Evolutionary conservation across 2,797 vertebrate species (phyloP), one percentile per base, ranked within the genome.

Genomic region (Pangasius djambal): DNA sequence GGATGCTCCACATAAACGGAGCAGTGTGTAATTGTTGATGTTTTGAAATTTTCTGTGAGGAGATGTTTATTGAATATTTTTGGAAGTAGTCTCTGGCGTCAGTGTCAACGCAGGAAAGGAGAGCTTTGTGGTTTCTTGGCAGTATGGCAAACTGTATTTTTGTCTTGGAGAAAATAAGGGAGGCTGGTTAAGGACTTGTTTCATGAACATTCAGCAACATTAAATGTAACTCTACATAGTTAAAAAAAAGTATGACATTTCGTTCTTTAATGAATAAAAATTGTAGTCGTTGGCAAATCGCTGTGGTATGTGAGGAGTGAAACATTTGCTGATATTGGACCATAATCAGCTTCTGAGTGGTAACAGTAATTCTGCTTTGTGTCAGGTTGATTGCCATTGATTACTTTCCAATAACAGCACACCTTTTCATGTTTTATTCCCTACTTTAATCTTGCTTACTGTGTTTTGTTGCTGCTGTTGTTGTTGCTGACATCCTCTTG

Each of bases 31-130:
- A 52, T 52, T 40, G 37, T 8, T 18, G 7, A 6, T 34, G 34
- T 25, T 22, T 78, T 31, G n/a, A 50, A 15, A 78, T 52, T 55
- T 52, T 52, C 75, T 31, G n/a, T 16, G 15, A 31, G 18, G 9
- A 61, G 22, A 28, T 63, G 34, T 63, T 81, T 78, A 78, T 15
- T 52, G 75, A 50, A 48, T 78, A 78, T 78, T 81, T 81, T 81
- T 5, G 16, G 50, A 57, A n/a, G 25, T 50, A 28, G 8, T 75
- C 8, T 75, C 22, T 22, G 13, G 40, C 10, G 4, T 34, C n/a
- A 22, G 1, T 40, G 34, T 40, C 34, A 61, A 82, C 55, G 40
- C 55, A 40, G 57, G 55, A 82, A 57, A 82, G 55, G 44, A 48
- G 9, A 44, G 6, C n/a, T 79, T 55, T 79, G 48, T n/a, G 74